Base-by-base conservation (phyloP, 2,797 vertebrate genomes). In the Gadopsis marmoratus region DNA sequence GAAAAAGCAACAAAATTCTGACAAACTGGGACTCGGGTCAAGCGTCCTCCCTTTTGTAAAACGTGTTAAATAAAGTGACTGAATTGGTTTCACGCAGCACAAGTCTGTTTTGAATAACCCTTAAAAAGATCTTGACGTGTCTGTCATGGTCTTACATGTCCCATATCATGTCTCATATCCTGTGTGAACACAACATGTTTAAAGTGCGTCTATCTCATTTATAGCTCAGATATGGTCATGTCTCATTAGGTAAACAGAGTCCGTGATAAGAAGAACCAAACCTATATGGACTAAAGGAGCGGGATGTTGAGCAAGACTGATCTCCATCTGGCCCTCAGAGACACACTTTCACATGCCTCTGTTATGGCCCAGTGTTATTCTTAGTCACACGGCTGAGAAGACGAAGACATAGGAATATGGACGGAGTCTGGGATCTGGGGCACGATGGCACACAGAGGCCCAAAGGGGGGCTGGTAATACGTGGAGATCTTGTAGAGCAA, bases 281-380 rank as follows among this genome's bases (percentile, higher is more conserved):
- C 53, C 61, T 75, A 7, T 78, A 58, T 88, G 60, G 73, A 87
- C 71, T 74, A 75, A 89, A 73, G 76, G 85, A 62, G 82, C 31
- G 63, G 58, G 71, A 73, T 50, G 37, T 17, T 71, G 62, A 26
- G 72, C 78, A 71, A 54, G 11, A 55, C 62, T 59, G 71, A 72
- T 71, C 39, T 76, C 53, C 29, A 75, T 82, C 82, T 82, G 76
- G n/a, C 35, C 19, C 62, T 71, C 21, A 16, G 26, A 50, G 35
- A 16, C 56, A 67, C 65, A 86, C 70, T 74, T 48, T 81, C 70
- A 79, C 74, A 86, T 9, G 1, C 56, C 29, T 60, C 29, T 63
- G 51, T 66, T 37, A 54, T 21, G 14, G 37, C 11, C 23, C 16
- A 26, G 13, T 82, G 77, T 73, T 86, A 64, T 77, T 88, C 56